Evolutionary conservation across 1,140 invertebrate species (phyloP).

Genomic region (Stegodyphus dumicola): DNA sequence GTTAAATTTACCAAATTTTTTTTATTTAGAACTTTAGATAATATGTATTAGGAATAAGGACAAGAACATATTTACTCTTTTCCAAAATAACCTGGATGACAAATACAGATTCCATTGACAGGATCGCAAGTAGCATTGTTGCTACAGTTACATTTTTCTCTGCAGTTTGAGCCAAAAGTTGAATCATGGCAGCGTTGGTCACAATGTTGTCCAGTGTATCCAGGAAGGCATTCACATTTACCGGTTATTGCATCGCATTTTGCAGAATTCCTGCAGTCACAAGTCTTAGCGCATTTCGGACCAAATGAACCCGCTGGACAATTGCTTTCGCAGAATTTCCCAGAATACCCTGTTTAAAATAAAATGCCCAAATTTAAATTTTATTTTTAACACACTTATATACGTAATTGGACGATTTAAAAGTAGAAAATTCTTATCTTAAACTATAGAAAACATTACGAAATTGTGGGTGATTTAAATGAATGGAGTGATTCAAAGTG

Average conservation of each 20-base stretch:
- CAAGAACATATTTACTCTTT: conserved; percentile 64
- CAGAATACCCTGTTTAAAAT: conserved; percentile 15
- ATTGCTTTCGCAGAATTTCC: conserved; percentile 78
- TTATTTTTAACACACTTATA: too few species aligned
- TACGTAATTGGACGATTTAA: too few species aligned
- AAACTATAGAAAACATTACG: too few species aligned
- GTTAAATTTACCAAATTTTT: background rate
- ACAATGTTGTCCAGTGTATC: conserved; percentile 73
- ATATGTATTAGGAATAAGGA: background rate
- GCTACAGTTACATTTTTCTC: conserved; percentile 80
- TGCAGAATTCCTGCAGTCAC: conserved; percentile 90
- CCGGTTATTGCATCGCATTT: conserved; percentile 83
- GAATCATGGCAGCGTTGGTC: conserved; percentile 79
- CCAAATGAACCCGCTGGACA: conserved; percentile 82
- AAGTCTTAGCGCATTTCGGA: conserved; percentile 77
- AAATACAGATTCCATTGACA: conserved; percentile 76
- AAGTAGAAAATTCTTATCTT: too few species aligned
- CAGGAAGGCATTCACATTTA: conserved; percentile 31
- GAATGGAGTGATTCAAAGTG: too few species aligned
- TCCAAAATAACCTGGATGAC: conserved; percentile 59
- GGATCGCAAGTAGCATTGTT: conserved; percentile 91
- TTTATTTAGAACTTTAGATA: background rate
- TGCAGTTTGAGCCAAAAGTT: conserved; percentile 81
- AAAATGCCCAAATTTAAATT: too few species aligned
- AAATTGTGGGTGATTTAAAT: too few species aligned